Evolutionary conservation across 2,888 invertebrate species (phyloP).

Genomic region (Phengaris alcon): DNA sequence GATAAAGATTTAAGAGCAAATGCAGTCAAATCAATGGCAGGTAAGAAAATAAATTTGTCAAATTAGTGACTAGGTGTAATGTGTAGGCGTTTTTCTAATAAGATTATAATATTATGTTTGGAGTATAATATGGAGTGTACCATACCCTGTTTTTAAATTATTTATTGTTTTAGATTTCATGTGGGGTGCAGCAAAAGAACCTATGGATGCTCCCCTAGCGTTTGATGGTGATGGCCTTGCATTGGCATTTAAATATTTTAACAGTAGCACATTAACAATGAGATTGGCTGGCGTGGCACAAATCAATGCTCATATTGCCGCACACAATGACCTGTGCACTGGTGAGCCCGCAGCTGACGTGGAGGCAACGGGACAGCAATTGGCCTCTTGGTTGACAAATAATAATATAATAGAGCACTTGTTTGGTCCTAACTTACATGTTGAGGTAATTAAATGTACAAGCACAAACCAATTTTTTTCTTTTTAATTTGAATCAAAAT

Average conservation of each 20-base stretch:
- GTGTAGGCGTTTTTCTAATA: background rate
- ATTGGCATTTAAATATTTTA: constrained; percentile 97
- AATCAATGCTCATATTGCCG: constrained; percentile 95
- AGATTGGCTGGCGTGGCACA: constrained; percentile 95
- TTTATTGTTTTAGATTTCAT: constrained; percentile 85
- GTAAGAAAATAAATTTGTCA: constrained; percentile 59
- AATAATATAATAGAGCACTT: constrained; percentile 95
- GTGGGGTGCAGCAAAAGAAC: constrained; percentile 97
- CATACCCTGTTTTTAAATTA: background rate
- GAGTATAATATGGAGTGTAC: background rate
- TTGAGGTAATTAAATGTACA: constrained; percentile 83
- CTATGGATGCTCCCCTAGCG: constrained; percentile 89
- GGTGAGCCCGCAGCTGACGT: constrained; percentile 92
- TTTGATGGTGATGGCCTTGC: constrained; percentile 94
- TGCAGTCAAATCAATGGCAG: constrained; percentile 95
- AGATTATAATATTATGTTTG: background rate
- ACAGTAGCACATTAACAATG: constrained; percentile 96
- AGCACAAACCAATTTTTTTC: background rate
- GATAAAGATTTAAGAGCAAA: constrained; percentile 94
- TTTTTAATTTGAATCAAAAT: too few relatives aligned
- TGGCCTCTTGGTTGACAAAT: constrained; percentile 92
- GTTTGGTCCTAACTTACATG: constrained; percentile 98
- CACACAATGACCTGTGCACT: constrained; percentile 94
- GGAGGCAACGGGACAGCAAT: constrained; percentile 89
- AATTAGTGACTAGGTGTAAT: background rate